Evolutionary conservation across 2,113 vertebrate species (phyloP).

Genomic region (Urocolius indicus): DNA sequence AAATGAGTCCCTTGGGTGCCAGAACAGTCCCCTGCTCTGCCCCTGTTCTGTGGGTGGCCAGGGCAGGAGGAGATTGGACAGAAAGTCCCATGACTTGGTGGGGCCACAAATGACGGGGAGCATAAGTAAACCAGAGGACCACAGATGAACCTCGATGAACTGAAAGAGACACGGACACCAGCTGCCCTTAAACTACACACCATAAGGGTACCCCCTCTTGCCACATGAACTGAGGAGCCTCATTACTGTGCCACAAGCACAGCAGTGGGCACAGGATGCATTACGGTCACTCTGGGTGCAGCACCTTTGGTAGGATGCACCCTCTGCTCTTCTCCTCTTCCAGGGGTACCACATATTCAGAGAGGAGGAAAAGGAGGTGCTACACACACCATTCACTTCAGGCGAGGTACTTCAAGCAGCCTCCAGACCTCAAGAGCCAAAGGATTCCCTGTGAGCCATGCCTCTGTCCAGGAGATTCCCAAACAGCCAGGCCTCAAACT

Average conservation of each 20-base stretch:
- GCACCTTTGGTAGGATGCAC: not conserved
- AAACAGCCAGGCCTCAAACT: not conserved
- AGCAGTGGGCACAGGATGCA: not conserved
- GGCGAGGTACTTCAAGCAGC: not conserved
- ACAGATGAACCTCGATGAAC: not conserved
- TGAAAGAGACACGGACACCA: not conserved
- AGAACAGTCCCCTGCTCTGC: not conserved
- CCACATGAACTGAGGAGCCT: fast-evolving
- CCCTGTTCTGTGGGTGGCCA: not conserved
- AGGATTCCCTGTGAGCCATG: not conserved
- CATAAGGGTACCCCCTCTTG: not conserved
- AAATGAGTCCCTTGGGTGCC: not conserved
- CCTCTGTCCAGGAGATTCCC: not conserved
- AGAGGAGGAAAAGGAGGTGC: not conserved
- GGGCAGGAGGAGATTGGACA: not conserved
- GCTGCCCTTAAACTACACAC: not conserved
- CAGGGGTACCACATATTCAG: fast-evolving
- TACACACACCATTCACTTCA: not conserved
- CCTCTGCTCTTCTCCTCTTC: not conserved
- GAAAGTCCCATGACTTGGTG: not conserved
- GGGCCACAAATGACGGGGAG: fast-evolving
- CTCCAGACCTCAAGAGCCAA: not conserved
- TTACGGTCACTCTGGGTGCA: not conserved
- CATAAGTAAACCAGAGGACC: not conserved
- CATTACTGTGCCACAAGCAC: not conserved